A percentile compares a stretch with the other conserved stretches of the same genome.
phyloP scores from a whole-genome alignment of 2,888 invertebrate genomes.

The Galeopsomyia nigrocyanea region DNA sequence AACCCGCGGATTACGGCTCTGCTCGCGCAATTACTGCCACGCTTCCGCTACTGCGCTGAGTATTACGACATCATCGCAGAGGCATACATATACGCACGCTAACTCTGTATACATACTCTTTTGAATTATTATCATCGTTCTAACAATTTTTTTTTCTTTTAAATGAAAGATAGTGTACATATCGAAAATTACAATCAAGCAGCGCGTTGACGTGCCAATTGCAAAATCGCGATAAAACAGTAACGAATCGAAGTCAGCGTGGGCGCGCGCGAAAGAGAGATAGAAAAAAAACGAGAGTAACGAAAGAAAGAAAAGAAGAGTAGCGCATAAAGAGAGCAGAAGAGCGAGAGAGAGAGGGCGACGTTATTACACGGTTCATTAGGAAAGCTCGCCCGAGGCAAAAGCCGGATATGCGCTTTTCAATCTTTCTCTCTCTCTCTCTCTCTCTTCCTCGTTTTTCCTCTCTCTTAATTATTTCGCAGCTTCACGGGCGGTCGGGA shows the following conservation, averaged over 20 bases:
- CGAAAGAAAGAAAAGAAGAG: conserved; percentile 3
- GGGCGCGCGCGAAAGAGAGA: conserved; percentile 1
- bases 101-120: no score
- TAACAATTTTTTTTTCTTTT: no score
- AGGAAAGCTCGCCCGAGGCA: conserved; percentile 59
- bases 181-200: no score
- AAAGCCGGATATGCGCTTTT: conserved; percentile 36
- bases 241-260: no score
- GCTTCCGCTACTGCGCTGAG: neutral
- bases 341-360: conserved; percentile 49
- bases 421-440: conserved; percentile 17
- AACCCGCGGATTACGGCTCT: conserved; percentile 38
- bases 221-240: no score
- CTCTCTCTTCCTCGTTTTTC: neutral
- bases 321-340: neutral
- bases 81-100: no score
- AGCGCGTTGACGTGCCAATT: no score
- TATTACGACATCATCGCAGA: no score
- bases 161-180: no score
- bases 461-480: no score
- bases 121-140: no score
- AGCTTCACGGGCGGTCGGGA: neutral
- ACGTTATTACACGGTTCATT: conserved; percentile 66
- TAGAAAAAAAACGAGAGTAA: neutral
- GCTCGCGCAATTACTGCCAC: conserved; percentile 14